A percentile compares a stretch with the other conserved stretches of the same genome.
Conservation (phyloP, 2,113 vertebrate genomes). For the Xiphias gladius region DNA sequence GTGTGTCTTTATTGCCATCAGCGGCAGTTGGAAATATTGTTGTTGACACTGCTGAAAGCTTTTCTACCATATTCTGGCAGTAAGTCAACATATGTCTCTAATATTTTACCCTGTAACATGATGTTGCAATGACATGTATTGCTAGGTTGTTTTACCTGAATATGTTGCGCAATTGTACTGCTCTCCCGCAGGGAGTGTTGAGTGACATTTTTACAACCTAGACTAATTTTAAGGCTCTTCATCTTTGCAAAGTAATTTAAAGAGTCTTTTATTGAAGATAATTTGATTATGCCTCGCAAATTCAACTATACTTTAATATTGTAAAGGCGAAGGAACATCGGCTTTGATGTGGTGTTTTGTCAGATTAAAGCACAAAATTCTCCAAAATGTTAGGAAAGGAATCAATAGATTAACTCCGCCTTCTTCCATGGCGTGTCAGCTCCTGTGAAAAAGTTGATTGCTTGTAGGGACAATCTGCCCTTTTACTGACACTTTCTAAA, state of each 20-base stretch:
- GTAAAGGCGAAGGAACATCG: background rate
- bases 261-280: background rate
- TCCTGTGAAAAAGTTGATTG: conserved; percentile 5
- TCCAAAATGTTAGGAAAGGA: background rate
- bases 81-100: background rate
- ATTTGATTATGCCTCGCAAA: background rate
- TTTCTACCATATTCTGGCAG: background rate
- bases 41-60: background rate
- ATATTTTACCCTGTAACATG: background rate
- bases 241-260: background rate
- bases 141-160: conserved; percentile 49
- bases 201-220: background rate
- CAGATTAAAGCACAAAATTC: background rate
- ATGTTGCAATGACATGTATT: background rate
- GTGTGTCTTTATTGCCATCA: background rate
- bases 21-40: background rate
- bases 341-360: background rate
- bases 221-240: background rate
- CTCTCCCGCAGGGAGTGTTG: conserved; percentile 38
- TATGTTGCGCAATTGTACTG: conserved; percentile 32
- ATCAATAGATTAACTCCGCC: conserved; percentile 9
- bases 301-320: background rate
- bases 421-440: background rate
- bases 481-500: conserved; percentile 20
- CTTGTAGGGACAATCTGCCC: conserved; percentile 9